Base-by-base conservation (phyloP, 92 coral and sea anemone genomes). In the Porites cylindrica region DNA sequence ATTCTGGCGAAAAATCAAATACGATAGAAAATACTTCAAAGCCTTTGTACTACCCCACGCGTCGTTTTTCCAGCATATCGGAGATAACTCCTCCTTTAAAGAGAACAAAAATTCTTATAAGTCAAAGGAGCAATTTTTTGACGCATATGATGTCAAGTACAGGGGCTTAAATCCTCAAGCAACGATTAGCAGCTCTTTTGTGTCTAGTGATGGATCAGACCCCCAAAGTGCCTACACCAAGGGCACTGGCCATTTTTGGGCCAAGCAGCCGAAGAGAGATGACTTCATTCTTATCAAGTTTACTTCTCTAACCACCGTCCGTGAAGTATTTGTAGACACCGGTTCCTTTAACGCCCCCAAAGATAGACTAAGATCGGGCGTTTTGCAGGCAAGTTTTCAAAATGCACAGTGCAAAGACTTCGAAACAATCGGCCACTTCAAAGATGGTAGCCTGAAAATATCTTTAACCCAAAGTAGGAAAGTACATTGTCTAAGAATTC, bases 211-310 rank as follows among this genome's bases (percentile, higher is more conserved):
- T 47, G 92, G 84, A 18, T 29, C 63, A 23, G 81, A 54, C 12
- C 92, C 91, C 72, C 75, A 78, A 24, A 88, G 89, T 75, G 95
- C 97, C n/a, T 94, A 94, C 63, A 81, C 32, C 52, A 89, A 72
- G 84, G 97, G 97, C 12, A 78, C 26, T 79, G 95, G 95, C 6
- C 84, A 74, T 76, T 94, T 94, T 69, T 88, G 95, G 93, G 93
- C 91, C 13, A 86, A 77, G 43, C 10, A 19, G 1, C 51, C 75
- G 3, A 73, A 59, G 9, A 72, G 81, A 67, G 85, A 72, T 53
- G 91, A 92, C 84, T 72, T 77, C 47, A 59, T 91, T 43, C 51
- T 56, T 29, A 65, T 94, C 2, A 69, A 51, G 43, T 91, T 91
- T 56, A 74, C 21, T 56, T 26, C 32, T 7, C 72, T 84, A 16